Percentiles rank a stretch among this genome's conserved stretches.
These are phyloP conservation scores for Chrysotoxum bicinctum DNA, from an alignment of 2,888 invertebrate species.

Conservation along the genomic window DNA sequence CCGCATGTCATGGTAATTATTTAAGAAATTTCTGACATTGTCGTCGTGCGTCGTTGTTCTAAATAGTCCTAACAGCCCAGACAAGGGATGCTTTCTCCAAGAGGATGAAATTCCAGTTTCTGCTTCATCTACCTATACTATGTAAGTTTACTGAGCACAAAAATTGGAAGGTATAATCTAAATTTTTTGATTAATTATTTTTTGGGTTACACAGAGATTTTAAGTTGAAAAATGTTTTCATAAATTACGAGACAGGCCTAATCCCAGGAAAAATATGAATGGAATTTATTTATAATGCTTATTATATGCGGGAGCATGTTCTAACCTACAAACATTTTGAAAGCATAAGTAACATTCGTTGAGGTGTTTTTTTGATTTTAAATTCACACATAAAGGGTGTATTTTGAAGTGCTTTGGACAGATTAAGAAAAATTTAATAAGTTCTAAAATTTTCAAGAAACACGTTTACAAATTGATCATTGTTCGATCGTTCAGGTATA, in stretches of 20 bases:
- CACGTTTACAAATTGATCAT: too few species aligned
- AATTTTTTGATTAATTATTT: constrained; percentile 70
- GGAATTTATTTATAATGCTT: constrained; percentile 20
- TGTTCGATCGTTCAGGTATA: too few species aligned
- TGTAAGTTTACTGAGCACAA: neutral
- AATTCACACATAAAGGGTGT: neutral
- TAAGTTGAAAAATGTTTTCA: constrained; percentile 54
- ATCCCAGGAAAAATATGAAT: constrained; percentile 52
- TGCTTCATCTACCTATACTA: neutral
- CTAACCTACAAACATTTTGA: constrained; percentile 20
- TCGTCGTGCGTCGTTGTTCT: constrained; percentile 21
- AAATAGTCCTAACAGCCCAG: constrained; percentile 45
- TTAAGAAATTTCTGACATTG: constrained; percentile 57
- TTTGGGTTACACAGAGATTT: constrained; percentile 47
- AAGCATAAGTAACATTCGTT: constrained; percentile 19
- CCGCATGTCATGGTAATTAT: constrained; percentile 57
- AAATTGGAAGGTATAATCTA: constrained; percentile 58
- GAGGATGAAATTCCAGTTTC: neutral
- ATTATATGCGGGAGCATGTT: neutral
- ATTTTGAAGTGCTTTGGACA: too few species aligned
- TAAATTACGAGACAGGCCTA: constrained; percentile 61
- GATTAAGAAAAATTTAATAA: too few species aligned
- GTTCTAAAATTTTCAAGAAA: too few species aligned
- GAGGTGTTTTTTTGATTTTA: neutral
- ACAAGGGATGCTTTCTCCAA: neutral